Conservation (phyloP, 2,797 vertebrate species). For the Glossophaga mutica region DNA sequence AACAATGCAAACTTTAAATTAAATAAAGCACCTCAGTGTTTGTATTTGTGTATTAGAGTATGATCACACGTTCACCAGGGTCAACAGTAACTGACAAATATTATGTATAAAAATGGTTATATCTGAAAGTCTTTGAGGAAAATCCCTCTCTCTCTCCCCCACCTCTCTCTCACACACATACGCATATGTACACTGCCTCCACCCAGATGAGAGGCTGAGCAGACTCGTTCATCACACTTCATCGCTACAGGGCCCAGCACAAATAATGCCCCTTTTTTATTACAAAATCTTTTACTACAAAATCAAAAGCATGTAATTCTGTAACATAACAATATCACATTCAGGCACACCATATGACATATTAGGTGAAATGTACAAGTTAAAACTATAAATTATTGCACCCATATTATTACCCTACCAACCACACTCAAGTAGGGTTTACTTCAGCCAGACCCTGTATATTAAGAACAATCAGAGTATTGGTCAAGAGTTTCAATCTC, state of each 20-base stretch:
- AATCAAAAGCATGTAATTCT: too few species aligned
- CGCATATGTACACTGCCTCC: neutral
- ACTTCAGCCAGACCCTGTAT: neutral
- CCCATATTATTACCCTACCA: too few species aligned
- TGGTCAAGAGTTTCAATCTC: neutral
- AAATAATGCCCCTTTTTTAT: too few species aligned
- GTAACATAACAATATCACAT: too few species aligned
- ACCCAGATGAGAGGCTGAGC: neutral
- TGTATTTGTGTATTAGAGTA: neutral
- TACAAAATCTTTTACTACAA: too few species aligned
- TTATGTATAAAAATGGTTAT: neutral
- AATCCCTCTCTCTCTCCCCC: too few species aligned
- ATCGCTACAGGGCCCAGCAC: too few species aligned
- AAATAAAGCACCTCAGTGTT: neutral
- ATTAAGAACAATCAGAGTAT: neutral
- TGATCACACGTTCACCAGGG: neutral
- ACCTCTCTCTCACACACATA: neutral
- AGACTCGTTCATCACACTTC: neutral
- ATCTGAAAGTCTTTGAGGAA: constrained; percentile 20
- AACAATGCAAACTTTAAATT: neutral
- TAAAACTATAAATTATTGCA: too few species aligned
- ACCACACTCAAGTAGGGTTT: too few species aligned
- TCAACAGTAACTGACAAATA: neutral
- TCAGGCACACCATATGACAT: too few species aligned
- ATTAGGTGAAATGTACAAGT: too few species aligned